Evolutionary conservation across 2,797 vertebrate genomes (phyloP).

Genomic region (Chaenodraco wilsoni): DNA sequence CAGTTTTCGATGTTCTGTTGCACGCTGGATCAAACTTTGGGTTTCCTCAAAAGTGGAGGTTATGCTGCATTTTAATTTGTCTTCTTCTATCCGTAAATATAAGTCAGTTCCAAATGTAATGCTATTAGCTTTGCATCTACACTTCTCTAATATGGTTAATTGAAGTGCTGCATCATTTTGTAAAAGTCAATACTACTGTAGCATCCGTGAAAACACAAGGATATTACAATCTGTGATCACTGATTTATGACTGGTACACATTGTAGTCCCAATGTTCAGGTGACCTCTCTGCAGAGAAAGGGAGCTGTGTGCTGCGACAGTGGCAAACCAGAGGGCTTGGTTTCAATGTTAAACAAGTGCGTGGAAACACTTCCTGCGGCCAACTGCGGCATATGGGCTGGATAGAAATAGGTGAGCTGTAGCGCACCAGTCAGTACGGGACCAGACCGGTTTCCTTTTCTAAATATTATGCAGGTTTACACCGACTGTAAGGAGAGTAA

Average conservation of each 20-base stretch:
- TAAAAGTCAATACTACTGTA: not conserved
- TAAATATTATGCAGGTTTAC: not conserved
- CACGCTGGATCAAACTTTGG: not conserved
- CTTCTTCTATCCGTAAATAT: not conserved
- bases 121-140: not conserved
- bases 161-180: not conserved
- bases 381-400: conserved; percentile 54
- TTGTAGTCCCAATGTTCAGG: conserved; percentile 5
- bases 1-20: not conserved
- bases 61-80: not conserved
- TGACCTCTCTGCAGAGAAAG: conserved; percentile 21
- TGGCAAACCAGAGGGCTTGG: conserved; percentile 29
- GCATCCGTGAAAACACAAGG: not conserved
- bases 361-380: conserved; percentile 44
- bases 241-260: not conserved
- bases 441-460: too few relatives aligned
- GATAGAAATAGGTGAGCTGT: conserved; percentile 43
- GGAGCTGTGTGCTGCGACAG: conserved; percentile 14
- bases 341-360: conserved; percentile 48
- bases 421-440: not conserved
- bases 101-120: too few relatives aligned
- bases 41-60: not conserved
- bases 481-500: not conserved
- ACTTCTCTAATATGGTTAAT: not conserved
- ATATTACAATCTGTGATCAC: not conserved